Evolutionary conservation across 2,113 vertebrate species (phyloP).

Genomic region (Hippocampus abdominalis): DNA sequence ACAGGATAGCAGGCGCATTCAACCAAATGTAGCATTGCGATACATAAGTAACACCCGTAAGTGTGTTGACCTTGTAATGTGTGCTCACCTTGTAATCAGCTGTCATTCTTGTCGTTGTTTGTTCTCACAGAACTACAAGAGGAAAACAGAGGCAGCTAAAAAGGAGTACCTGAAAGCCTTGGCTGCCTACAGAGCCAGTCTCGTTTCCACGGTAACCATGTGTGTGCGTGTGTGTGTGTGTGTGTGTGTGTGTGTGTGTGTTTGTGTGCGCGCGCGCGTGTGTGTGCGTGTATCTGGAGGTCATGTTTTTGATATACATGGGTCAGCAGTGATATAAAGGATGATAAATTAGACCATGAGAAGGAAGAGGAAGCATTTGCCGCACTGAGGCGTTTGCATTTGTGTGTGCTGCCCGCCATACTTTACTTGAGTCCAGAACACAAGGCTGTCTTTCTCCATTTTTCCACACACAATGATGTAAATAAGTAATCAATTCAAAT

Average conservation of each 20-base stretch:
- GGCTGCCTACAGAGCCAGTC: conserved; percentile 96
- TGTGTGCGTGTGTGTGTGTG: background rate
- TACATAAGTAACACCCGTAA: background rate
- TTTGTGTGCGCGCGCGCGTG: too few relatives aligned
- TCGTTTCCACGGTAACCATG: conserved; percentile 95
- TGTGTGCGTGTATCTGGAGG: conserved; percentile 35
- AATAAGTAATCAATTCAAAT: background rate
- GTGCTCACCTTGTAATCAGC: conserved; percentile 45
- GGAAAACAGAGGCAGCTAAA: conserved; percentile 98
- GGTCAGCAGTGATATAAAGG: conserved; percentile 73
- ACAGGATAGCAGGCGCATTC: background rate
- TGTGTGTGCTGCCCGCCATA: conserved; percentile 13
- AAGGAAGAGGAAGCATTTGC: conserved; percentile 40
- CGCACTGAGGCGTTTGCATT: background rate
- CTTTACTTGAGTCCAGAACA: conserved; percentile 7
- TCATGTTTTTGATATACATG: conserved; percentile 76
- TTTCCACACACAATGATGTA: background rate
- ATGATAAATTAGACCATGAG: conserved; percentile 74
- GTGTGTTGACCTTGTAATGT: background rate
- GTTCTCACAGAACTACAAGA: conserved; percentile 91
- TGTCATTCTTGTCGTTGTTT: conserved; percentile 47
- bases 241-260: background rate
- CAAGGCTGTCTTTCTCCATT: conserved; percentile 6
- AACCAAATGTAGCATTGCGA: too few relatives aligned
- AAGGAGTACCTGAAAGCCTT: conserved; percentile 99